Base-by-base conservation (phyloP, 2,797 vertebrate genomes). In the Scleropages formosus region DNA sequence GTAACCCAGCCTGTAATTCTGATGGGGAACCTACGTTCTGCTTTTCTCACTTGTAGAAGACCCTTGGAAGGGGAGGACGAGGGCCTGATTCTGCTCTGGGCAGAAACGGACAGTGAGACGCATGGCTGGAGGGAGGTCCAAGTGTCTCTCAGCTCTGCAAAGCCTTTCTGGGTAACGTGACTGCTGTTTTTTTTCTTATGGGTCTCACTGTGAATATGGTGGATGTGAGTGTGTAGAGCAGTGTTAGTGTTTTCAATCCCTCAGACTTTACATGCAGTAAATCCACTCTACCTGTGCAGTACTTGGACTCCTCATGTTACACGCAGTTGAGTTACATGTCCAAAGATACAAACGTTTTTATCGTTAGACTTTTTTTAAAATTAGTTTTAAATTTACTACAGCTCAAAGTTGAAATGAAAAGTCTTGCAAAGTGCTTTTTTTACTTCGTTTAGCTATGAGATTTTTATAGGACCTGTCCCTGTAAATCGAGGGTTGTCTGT, bases 161-260 rank as follows among this genome's bases (percentile, higher is more conserved):
- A 91, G 51, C 75, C 88, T 75, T 92, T 91, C 83, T 92, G 91
- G 92, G 92, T 93, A 91, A 70, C 3, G 15, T 11, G 11, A 13
- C 24, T 15, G 11, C 12, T 16, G 27, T 24, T 64, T 13, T 13
- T 31, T 22, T 64, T 15, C 12, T 64, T 31, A 27, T 31, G 9
- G 8, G 22, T 26, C 12, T 31, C 6, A 22, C 24, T 61, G 8
- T 46, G 31, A 47, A 20, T 18, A 39, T 22, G 22, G 4, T 4
- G 18, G 9, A 16, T 66, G 60, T 62, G 60, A 15, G 11, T 39
- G 31, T 31, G 11, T 49, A 15, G 24, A 11, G 20, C 47, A 53
- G 9, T 12, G 8, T 47, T 15, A 11, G n/a, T 24, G 13, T 9
- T 16, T n/a, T 20, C n/a, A n/a, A n/a, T n/a, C n/a, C n/a, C n/a